Evolutionary conservation across 2,113 vertebrate genomes (phyloP).

Genomic region (Limanda limanda): DNA sequence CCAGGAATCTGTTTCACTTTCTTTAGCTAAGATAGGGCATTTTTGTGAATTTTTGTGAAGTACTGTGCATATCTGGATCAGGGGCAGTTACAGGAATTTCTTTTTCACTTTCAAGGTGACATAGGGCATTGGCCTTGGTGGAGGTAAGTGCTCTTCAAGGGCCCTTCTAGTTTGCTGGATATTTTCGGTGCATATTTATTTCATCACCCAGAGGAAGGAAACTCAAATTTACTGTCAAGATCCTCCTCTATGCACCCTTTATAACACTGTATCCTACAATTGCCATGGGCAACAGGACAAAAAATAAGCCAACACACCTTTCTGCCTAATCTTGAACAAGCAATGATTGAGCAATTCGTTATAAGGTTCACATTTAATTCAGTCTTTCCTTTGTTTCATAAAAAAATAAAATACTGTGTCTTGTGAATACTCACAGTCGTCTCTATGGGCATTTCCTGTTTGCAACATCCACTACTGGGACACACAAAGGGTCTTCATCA

Average conservation of each 20-base stretch:
- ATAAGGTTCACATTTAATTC: not conserved
- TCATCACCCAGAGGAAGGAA: no score
- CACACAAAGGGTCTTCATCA: slow-evolving; percentile 19
- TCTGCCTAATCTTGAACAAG: slow-evolving; percentile 3
- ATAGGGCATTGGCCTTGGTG: not conserved
- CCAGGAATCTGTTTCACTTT: no score
- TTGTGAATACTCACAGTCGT: not conserved
- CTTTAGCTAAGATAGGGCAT: no score
- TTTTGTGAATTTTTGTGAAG: no score
- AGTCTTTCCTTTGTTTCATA: no score
- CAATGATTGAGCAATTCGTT: slow-evolving; percentile 8
- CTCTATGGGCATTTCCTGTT: slow-evolving; percentile 32
- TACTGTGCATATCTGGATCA: no score
- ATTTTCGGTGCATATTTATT: no score
- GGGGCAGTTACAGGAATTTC: no score
- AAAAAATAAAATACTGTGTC: not conserved
- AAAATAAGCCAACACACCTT: not conserved
- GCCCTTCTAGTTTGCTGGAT: no score
- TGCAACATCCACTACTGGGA: slow-evolving; percentile 10
- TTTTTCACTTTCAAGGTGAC: no score
- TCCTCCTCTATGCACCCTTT: not conserved
- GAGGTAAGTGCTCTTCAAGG: no score
- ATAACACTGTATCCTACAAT: slow-evolving; percentile 6
- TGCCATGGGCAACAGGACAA: slow-evolving; percentile 7
- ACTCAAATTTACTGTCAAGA: not conserved